Conservation (phyloP, 2,113 vertebrate species). For the Calyptommatus sinebrachiatus region DNA sequence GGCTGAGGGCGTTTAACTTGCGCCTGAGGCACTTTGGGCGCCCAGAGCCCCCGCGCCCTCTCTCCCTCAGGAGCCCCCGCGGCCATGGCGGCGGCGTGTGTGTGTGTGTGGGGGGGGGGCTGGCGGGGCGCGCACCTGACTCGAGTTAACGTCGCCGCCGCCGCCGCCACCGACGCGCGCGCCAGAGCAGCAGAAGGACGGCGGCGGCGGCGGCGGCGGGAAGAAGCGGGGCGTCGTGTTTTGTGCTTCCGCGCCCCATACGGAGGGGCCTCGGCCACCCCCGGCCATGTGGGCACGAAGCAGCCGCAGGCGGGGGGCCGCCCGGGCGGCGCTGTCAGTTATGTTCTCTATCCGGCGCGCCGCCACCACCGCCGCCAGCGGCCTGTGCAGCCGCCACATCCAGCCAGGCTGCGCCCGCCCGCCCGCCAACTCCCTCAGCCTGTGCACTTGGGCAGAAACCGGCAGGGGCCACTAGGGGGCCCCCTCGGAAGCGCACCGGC, state of each 20-base stretch:
- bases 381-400: too few relatives aligned
- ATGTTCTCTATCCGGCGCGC: neutral
- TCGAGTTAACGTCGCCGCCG: neutral
- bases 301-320: neutral
- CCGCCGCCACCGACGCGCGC: neutral
- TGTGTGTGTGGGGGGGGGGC: too few relatives aligned
- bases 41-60: constrained; percentile 21
- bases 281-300: neutral
- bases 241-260: neutral
- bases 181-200: neutral
- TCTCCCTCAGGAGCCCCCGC: neutral
- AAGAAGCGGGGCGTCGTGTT: neutral
- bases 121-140: constrained; percentile 6
- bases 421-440: constrained; percentile 5
- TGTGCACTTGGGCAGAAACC: neutral
- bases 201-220: too few relatives aligned
- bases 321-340: neutral
- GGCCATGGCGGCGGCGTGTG: neutral
- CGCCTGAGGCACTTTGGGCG: constrained; percentile 1
- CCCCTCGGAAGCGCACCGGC: neutral
- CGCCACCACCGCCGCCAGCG: neutral
- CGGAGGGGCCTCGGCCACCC: too few relatives aligned
- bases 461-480: neutral
- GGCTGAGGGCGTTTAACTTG: neutral
- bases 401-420: neutral